Evolutionary conservation across 2,113 vertebrate genomes (phyloP).

Genomic region (Siniperca knerii): DNA sequence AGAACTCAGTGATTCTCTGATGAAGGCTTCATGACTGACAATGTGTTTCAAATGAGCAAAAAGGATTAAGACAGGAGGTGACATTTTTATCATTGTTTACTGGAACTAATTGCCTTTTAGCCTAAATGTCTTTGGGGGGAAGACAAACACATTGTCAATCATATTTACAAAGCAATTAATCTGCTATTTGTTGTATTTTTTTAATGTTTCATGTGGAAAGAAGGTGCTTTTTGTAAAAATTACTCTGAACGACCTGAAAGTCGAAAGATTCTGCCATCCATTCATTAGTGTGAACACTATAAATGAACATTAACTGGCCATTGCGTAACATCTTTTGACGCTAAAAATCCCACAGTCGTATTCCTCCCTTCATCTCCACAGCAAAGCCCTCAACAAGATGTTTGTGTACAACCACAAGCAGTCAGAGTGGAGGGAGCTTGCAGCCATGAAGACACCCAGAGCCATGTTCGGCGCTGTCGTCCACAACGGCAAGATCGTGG

Average conservation of each 20-base stretch:
- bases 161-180: not conserved
- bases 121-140: not conserved
- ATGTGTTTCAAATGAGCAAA: not conserved
- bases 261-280: too few species aligned
- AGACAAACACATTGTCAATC: constrained; percentile 7
- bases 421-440: constrained; percentile 95
- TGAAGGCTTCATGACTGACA: not conserved
- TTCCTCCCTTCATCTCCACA: constrained; percentile 59
- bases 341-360: accelerated
- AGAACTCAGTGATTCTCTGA: constrained; percentile 4
- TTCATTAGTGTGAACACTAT: too few species aligned
- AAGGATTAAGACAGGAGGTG: constrained; percentile 7
- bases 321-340: not conserved
- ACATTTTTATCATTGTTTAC: constrained; percentile 6
- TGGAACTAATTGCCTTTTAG: not conserved
- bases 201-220: not conserved
- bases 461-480: constrained; percentile 96
- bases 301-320: not conserved
- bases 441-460: constrained; percentile 94
- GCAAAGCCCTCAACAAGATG: constrained; percentile 95
- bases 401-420: constrained; percentile 97
- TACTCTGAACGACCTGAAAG: too few species aligned
- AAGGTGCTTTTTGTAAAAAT: not conserved
- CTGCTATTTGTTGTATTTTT: not conserved
- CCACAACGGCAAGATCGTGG: constrained; percentile 91